Evolutionary conservation across 2,888 invertebrate species (phyloP).

Genomic region (Agrypnus murinus): DNA sequence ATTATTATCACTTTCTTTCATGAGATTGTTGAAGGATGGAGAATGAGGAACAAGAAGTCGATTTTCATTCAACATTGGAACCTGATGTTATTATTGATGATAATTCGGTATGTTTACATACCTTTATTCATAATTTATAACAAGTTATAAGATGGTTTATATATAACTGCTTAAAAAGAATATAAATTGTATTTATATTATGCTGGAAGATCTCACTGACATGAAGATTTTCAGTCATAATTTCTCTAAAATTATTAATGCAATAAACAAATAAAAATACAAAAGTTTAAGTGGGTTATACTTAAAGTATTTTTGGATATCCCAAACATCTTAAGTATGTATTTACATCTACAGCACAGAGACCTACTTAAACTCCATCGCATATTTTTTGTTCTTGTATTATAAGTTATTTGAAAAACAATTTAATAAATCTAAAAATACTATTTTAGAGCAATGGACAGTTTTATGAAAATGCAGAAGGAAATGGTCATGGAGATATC

Average conservation of each 20-base stretch:
- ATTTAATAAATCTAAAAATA: background rate
- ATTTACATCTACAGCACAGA: background rate
- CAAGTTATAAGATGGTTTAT: no score
- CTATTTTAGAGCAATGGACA: conserved; percentile 8
- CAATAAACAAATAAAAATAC: background rate
- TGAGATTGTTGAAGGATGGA: conserved; percentile 49
- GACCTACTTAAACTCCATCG: background rate
- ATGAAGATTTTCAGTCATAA: no score
- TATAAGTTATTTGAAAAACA: background rate
- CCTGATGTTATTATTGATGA: conserved; percentile 66
- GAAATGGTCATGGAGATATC: conserved; percentile 10
- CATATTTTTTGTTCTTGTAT: background rate
- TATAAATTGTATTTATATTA: no score
- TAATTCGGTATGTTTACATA: conserved; percentile 55
- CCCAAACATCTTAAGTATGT: background rate
- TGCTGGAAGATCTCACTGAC: no score
- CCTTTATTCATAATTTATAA: background rate
- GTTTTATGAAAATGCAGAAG: conserved; percentile 35
- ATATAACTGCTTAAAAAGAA: no score
- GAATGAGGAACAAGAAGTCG: conserved; percentile 57
- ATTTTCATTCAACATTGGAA: conserved; percentile 62
- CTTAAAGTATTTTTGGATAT: background rate
- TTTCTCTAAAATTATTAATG: background rate
- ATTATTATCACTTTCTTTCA: conserved; percentile 30
- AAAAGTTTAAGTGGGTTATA: background rate